Evolutionary conservation across 2,888 invertebrate genomes (phyloP).

Genomic region (Calliphora vomitoria): DNA sequence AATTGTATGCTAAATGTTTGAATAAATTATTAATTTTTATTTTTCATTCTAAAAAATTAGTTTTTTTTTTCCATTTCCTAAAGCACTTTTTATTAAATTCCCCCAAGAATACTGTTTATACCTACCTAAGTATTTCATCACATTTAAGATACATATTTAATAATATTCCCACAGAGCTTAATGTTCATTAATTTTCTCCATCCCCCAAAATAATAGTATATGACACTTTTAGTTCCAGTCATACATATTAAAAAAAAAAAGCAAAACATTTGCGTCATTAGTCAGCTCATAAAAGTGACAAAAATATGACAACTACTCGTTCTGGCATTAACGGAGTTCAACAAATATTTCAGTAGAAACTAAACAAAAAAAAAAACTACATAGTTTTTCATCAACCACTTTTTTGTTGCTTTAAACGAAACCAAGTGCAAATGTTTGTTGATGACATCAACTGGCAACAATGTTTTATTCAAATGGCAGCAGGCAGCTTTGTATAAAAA

Average conservation of each 20-base stretch:
- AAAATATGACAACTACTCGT: constrained; percentile 6
- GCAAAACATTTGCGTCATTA: background rate
- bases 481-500: background rate
- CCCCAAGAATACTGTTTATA: background rate
- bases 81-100: background rate
- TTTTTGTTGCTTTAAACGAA: background rate
- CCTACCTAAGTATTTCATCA: background rate
- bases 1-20: no score
- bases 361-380: background rate
- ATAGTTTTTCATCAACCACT: background rate
- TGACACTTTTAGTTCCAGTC: background rate
- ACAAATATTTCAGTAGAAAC: background rate
- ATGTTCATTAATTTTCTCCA: background rate
- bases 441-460: constrained; percentile 58
- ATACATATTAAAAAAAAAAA: background rate
- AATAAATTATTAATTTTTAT: no score
- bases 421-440: constrained; percentile 18
- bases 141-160: background rate
- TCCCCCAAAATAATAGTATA: background rate
- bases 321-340: background rate
- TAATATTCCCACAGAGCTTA: background rate
- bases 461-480: constrained; percentile 17
- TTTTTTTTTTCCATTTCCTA: background rate
- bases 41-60: no score
- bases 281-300: constrained; percentile 25